phyloP scores from a whole-genome alignment of 2,797 vertebrate species.

The Onychomys arenicola region DNA sequence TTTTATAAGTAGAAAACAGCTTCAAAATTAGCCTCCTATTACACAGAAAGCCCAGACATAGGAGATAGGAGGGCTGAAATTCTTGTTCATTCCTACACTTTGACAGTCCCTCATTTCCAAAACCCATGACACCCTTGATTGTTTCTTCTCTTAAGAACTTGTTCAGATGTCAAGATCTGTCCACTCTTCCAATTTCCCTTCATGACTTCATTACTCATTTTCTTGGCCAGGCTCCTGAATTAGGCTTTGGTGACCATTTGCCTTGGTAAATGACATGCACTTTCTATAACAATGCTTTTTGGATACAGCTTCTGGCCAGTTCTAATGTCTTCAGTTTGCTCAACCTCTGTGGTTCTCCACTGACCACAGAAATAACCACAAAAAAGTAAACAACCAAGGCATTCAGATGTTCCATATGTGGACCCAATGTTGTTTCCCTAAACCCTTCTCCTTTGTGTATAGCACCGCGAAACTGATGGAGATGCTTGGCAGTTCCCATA shows the following conservation, averaged over 20 bases:
- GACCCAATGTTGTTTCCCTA: background rate
- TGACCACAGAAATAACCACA: background rate
- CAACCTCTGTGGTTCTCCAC: background rate
- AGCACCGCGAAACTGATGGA: background rate
- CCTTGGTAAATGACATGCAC: background rate
- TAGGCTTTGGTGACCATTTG: background rate
- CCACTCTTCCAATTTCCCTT: constrained; percentile 29
- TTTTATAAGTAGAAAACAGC: constrained; percentile 61
- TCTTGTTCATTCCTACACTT: background rate
- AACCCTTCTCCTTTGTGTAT: background rate
- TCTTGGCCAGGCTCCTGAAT: background rate
- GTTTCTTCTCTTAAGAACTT: background rate
- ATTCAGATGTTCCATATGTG: background rate
- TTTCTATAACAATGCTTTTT: background rate
- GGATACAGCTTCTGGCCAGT: background rate
- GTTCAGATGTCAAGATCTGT: background rate
- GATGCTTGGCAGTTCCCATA: background rate
- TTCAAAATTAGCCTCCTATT: constrained; percentile 60
- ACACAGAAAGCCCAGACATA: constrained; percentile 22
- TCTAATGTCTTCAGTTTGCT: background rate
- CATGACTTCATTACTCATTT: background rate
- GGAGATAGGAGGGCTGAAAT: background rate
- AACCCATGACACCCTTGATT: background rate
- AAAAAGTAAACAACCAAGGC: background rate
- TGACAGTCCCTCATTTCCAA: background rate